These are phyloP conservation scores for Monomorium pharaonis DNA, from an alignment of 1,140 invertebrate genomes.

Conservation along the genomic window DNA sequence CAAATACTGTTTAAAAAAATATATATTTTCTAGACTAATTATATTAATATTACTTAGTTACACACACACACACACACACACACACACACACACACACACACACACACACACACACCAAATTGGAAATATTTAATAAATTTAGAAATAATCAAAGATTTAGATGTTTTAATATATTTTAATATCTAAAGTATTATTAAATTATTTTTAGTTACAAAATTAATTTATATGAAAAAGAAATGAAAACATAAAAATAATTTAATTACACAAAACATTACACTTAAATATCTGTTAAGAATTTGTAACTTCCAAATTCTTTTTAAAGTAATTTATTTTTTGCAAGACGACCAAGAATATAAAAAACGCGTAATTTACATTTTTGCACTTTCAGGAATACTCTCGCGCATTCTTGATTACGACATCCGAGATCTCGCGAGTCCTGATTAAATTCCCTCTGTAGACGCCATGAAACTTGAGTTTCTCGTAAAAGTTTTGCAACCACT, in stretches of 20 bases:
- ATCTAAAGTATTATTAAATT: not conserved
- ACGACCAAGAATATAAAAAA: slow-evolving; percentile 19
- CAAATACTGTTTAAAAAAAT: not conserved
- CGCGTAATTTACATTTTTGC: slow-evolving; percentile 49
- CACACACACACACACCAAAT: not conserved
- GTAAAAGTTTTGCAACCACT: slow-evolving; percentile 5
- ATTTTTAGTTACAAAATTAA: not conserved
- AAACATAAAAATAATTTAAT: not conserved
- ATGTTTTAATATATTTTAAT: not conserved
- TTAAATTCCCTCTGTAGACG: slow-evolving; percentile 38
- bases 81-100: too few relatives aligned
- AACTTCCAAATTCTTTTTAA: not conserved
- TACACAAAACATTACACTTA: not conserved
- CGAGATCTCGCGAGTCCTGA: not conserved
- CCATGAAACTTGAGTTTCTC: slow-evolving; percentile 7
- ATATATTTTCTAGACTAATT: not conserved
- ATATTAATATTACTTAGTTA: not conserved
- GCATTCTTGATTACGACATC: slow-evolving; percentile 8
- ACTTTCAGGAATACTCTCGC: slow-evolving; percentile 40
- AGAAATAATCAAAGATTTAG: not conserved
- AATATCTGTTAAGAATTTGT: not conserved
- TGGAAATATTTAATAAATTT: not conserved
- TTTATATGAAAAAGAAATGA: not conserved
- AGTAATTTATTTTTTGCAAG: not conserved
- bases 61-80: too few relatives aligned